These are phyloP conservation scores for Drosophila longiperda DNA, from an alignment of 2,888 invertebrate genomes.

Conservation along the genomic window DNA sequence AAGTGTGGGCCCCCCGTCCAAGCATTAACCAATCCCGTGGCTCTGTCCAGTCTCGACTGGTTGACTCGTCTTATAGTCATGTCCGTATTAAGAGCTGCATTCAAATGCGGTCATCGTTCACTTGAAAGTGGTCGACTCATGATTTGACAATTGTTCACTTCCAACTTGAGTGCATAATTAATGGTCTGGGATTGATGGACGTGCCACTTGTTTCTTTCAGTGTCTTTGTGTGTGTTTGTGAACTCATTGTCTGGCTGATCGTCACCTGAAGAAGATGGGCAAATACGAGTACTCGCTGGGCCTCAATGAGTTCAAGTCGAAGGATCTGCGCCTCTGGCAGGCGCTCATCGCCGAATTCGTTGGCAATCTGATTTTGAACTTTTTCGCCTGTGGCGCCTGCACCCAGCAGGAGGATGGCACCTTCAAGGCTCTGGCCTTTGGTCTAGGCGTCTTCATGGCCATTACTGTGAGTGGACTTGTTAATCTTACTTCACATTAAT, in stretches of 20 bases:
- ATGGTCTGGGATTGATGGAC: slow-evolving; percentile 4
- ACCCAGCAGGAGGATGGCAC: slow-evolving; percentile 86
- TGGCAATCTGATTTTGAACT: slow-evolving; percentile 93
- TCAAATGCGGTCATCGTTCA: slow-evolving; percentile 57
- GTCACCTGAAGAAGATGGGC: slow-evolving; percentile 81
- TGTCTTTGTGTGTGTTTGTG: slow-evolving; percentile 28
- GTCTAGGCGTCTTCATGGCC: slow-evolving; percentile 92
- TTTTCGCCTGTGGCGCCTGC: slow-evolving; percentile 94
- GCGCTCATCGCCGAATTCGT: slow-evolving; percentile 94
- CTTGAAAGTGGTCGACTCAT: slow-evolving; percentile 22
- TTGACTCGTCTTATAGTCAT: slow-evolving; percentile 13
- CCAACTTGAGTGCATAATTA: slow-evolving; percentile 49
- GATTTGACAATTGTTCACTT: slow-evolving; percentile 60
- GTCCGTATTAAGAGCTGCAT: slow-evolving; percentile 44
- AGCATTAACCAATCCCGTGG: slow-evolving; percentile 1
- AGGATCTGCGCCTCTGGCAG: slow-evolving; percentile 89
- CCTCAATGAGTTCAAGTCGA: slow-evolving; percentile 89
- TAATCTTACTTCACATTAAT: neutral
- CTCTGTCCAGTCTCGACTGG: neutral
- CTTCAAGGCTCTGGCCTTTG: slow-evolving; percentile 93
- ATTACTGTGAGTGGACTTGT: slow-evolving; percentile 88
- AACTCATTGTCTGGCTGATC: slow-evolving; percentile 17
- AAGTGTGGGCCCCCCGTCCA: slow-evolving; percentile 8
- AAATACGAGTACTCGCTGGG: slow-evolving; percentile 88
- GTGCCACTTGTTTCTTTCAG: slow-evolving; percentile 40